Conservation (phyloP, 2,888 invertebrate genomes). For the Ectobius pallidus region DNA sequence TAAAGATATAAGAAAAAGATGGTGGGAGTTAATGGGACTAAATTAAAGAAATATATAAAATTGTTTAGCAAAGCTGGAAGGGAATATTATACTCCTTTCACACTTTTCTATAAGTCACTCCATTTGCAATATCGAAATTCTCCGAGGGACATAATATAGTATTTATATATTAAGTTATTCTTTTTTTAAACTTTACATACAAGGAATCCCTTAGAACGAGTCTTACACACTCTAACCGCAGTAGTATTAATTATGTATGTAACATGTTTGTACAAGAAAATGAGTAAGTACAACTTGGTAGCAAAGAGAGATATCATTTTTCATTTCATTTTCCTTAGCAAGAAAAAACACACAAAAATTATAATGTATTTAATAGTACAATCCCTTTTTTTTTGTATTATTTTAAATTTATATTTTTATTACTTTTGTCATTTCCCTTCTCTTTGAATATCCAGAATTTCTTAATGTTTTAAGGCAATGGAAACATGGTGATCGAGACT, state of each 20-base stretch:
- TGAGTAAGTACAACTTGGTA: constrained; percentile 59
- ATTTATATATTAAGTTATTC: constrained; percentile 26
- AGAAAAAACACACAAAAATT: constrained; percentile 37
- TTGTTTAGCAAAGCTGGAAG: constrained; percentile 11
- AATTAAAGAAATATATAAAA: constrained; percentile 16
- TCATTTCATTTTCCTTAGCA: constrained; percentile 34
- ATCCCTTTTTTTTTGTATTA: constrained; percentile 31
- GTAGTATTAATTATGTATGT: constrained; percentile 32
- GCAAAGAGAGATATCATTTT: constrained; percentile 51
- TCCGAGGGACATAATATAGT: constrained; percentile 36
- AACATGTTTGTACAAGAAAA: constrained; percentile 56
- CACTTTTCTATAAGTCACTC: constrained; percentile 39
- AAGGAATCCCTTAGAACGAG: constrained; percentile 37
- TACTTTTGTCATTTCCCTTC: constrained; percentile 34
- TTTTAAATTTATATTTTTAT: constrained; percentile 30
- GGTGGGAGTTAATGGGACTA: background rate
- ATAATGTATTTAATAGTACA: constrained; percentile 35
- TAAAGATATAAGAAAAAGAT: constrained; percentile 3
- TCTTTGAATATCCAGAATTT: constrained; percentile 22
- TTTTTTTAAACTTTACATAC: constrained; percentile 32
- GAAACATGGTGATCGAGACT: constrained; percentile 37
- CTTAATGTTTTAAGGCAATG: constrained; percentile 40
- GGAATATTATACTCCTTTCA: background rate
- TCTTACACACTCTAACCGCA: constrained; percentile 29
- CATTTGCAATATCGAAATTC: background rate